These are phyloP conservation scores for Tretioscincus oriximinensis DNA, from an alignment of 2,113 vertebrate genomes.

Conservation along the genomic window DNA sequence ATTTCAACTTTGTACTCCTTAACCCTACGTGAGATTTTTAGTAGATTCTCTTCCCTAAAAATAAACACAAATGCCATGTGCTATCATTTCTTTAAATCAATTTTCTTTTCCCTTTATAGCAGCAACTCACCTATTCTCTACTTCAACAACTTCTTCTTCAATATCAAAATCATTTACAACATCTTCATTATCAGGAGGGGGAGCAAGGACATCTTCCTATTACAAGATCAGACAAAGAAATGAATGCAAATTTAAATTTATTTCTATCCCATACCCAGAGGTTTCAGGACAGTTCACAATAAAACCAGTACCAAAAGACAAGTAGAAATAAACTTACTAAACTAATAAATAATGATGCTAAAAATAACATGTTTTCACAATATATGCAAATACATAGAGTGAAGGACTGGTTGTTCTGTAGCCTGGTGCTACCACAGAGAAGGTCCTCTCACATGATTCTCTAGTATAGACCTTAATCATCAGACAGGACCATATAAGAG, in stretches of 20 bases:
- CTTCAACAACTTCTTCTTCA: conserved; percentile 98
- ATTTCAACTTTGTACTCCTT: conserved; percentile 98
- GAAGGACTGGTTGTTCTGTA: too few relatives aligned
- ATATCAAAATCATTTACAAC: conserved; percentile 99
- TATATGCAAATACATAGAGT: too few relatives aligned
- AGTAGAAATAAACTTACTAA: too few relatives aligned
- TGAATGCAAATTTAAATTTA: neutral
- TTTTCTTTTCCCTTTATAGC: conserved; percentile 21
- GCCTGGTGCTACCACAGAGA: too few relatives aligned
- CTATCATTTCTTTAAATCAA: neutral
- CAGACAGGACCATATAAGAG: too few relatives aligned
- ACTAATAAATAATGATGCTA: too few relatives aligned
- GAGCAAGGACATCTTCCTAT: conserved; percentile 96
- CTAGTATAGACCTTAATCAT: too few relatives aligned
- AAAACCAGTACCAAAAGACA: too few relatives aligned
- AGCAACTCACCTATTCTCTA: conserved; percentile 88
- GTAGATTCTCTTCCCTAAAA: conserved; percentile 92
- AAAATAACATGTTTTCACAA: too few relatives aligned
- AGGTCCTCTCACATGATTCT: too few relatives aligned
- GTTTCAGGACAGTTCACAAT: too few relatives aligned
- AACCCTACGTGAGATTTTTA: conserved; percentile 94
- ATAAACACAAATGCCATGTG: conserved; percentile 44
- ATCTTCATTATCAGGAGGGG: conserved; percentile 97
- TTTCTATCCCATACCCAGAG: neutral
- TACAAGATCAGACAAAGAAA: conserved; percentile 29